phyloP scores from a whole-genome alignment of 1,140 invertebrate species.

The Trichonephila inaurata region DNA sequence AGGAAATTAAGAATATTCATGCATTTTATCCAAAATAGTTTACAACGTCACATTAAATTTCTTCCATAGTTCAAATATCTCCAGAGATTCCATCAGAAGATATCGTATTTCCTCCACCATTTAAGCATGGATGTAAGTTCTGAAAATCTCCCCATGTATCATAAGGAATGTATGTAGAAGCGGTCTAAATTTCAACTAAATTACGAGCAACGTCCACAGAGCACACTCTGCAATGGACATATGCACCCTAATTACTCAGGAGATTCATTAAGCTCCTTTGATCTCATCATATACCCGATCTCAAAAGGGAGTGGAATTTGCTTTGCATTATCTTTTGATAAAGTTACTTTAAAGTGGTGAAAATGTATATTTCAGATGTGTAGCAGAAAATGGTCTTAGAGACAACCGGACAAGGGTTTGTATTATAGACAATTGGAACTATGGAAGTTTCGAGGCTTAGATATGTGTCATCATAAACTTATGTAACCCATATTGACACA shows the following conservation, averaged over 20 bases:
- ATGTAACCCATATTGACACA: no score
- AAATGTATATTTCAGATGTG: neutral
- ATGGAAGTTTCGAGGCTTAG: no score
- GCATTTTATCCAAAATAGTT: neutral
- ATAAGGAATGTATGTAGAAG: neutral
- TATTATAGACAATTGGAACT: no score
- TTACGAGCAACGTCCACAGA: neutral
- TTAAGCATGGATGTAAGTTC: neutral
- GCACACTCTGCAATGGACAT: neutral
- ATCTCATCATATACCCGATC: slow-evolving; percentile 15
- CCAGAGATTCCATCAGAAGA: neutral
- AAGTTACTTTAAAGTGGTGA: neutral
- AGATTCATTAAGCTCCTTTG: slow-evolving; percentile 19
- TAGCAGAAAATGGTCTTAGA: no score
- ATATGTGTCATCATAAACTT: no score
- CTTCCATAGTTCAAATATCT: neutral
- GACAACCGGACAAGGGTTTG: no score
- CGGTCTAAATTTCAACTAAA: neutral
- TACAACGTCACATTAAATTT: neutral
- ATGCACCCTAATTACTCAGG: neutral
- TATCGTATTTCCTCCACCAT: neutral
- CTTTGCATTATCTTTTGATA: slow-evolving; percentile 2
- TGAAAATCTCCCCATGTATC: neutral
- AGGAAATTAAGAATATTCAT: neutral
- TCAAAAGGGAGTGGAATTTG: slow-evolving; percentile 1